phyloP scores from a whole-genome alignment of 2,797 vertebrate species.

The Cyclopterus lumpus region DNA sequence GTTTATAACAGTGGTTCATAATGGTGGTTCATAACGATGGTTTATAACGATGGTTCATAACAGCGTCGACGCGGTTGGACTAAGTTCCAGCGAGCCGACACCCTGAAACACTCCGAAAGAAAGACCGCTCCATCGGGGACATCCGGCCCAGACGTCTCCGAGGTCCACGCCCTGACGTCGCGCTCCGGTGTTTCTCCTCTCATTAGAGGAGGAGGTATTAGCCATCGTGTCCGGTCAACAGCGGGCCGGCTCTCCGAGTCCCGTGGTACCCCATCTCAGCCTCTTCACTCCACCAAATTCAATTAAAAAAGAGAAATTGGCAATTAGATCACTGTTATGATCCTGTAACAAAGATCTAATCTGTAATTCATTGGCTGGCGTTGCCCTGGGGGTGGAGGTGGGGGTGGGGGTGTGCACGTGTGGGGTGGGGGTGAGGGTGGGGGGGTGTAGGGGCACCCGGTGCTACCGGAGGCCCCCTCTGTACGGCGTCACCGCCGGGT shows the following conservation, averaged over 20 bases:
- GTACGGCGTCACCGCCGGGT: constrained; percentile 10
- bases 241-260: constrained; percentile 37
- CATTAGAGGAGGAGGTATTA: constrained; percentile 50
- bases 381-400: constrained; percentile 55
- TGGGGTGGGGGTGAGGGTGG: constrained; percentile 28
- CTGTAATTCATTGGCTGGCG: constrained; percentile 84
- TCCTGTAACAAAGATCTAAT: constrained; percentile 87
- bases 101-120: constrained; percentile 27
- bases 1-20: too few species aligned
- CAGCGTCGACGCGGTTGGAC: too few species aligned
- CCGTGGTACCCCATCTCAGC: constrained; percentile 77
- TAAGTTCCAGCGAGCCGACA: constrained; percentile 18
- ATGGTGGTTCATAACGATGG: too few species aligned
- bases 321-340: constrained; percentile 87
- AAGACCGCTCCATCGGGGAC: constrained; percentile 14
- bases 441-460: not conserved
- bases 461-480: constrained; percentile 23
- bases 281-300: constrained; percentile 86
- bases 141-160: constrained; percentile 48
- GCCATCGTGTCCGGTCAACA: constrained; percentile 62
- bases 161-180: constrained; percentile 60
- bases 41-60: too few species aligned
- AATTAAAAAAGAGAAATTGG: constrained; percentile 88
- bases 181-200: constrained; percentile 42
- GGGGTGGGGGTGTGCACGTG: constrained; percentile 1